Percentiles rank a stretch among this genome's conserved stretches.
These are phyloP conservation scores for Corbicula japonica DNA, from an alignment of 2,888 invertebrate genomes.

Conservation along the genomic window DNA sequence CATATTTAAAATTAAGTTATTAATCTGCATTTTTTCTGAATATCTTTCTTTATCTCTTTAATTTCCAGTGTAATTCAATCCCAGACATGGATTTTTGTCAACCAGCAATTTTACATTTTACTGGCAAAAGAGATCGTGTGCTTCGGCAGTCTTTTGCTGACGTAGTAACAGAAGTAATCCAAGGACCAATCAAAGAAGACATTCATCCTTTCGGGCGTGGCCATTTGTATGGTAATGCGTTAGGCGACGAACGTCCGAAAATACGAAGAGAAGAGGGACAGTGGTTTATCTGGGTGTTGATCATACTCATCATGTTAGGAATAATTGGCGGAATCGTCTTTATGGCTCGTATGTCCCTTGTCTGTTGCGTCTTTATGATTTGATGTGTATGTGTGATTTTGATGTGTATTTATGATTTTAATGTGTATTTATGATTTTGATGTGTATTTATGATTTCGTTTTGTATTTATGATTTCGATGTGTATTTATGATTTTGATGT, in stretches of 20 bases:
- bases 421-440: background rate
- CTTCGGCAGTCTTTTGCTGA: conserved; percentile 50
- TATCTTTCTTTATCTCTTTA: too few species aligned
- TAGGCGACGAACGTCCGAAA: conserved; percentile 37
- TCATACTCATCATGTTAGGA: conserved; percentile 37
- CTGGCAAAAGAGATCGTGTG: too few species aligned
- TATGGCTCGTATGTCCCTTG: conserved; percentile 53
- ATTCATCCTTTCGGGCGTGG: conserved; percentile 51
- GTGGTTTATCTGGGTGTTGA: conserved; percentile 51
- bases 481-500: too few species aligned
- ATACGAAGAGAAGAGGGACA: conserved; percentile 50
- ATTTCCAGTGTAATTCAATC: too few species aligned
- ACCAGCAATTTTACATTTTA: too few species aligned
- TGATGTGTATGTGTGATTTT: background rate
- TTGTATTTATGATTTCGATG: background rate
- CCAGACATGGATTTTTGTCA: too few species aligned
- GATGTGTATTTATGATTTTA: background rate
- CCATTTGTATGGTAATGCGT: conserved; percentile 44
- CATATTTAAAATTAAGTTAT: too few species aligned
- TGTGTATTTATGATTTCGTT: background rate
- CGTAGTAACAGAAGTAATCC: conserved; percentile 49
- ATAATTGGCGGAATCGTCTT: conserved; percentile 48
- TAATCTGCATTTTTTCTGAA: too few species aligned
- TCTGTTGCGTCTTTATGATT: background rate
- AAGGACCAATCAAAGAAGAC: conserved; percentile 68